Evolutionary conservation across 1,140 invertebrate species (phyloP).

Genomic region (Diorhabda carinulata): DNA sequence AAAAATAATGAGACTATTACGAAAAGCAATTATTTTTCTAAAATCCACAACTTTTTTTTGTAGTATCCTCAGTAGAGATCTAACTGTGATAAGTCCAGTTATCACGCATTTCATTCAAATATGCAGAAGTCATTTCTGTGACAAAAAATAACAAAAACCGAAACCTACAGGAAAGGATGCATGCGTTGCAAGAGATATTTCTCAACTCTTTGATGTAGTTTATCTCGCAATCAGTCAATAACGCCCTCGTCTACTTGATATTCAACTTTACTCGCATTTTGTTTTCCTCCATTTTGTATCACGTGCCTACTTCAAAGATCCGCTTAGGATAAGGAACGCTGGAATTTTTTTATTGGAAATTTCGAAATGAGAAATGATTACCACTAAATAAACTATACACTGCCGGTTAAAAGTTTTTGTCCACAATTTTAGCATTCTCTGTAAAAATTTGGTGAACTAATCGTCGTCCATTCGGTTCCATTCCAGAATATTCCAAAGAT

Average conservation of each 20-base stretch:
- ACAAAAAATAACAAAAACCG: neutral
- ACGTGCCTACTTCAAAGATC: neutral
- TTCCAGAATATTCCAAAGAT: no score
- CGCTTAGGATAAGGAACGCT: neutral
- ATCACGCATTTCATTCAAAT: constrained; percentile 15
- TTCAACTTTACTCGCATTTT: constrained; percentile 7
- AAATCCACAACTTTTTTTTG: no score
- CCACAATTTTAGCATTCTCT: no score
- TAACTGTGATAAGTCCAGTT: constrained; percentile 11
- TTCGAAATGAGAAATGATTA: no score
- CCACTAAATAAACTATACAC: no score
- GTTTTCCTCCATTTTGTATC: neutral
- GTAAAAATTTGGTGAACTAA: no score
- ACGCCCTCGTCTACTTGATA: constrained; percentile 5
- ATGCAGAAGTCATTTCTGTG: constrained; percentile 10
- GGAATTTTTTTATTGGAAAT: no score
- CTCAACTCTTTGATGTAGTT: constrained; percentile 9
- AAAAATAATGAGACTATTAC: no score
- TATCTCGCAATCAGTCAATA: constrained; percentile 6
- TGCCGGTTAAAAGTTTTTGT: no score
- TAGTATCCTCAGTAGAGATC: constrained; percentile 5
- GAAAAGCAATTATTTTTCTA: no score
- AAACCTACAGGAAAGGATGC: neutral
- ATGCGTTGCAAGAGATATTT: neutral
- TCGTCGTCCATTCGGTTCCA: no score